Evolutionary conservation across 2,113 vertebrate genomes (phyloP), one percentile per base, ranked within the genome.

Genomic region (Tragulus kanchil): DNA sequence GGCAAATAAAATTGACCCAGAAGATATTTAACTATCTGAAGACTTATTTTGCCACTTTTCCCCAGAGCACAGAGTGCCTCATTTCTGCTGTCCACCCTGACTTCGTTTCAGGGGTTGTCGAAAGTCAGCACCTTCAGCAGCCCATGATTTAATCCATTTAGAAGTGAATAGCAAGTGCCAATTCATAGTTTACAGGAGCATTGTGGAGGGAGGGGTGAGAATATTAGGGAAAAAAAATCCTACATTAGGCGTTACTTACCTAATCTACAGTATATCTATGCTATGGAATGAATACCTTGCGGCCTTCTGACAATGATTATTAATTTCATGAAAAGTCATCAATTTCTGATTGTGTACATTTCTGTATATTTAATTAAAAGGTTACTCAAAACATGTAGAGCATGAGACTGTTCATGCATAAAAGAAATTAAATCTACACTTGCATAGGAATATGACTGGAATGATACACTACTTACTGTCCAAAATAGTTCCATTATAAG

Each of bases 381-480:
- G 6, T 85, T 50, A 83, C 62, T 79, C 58, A 36, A 73, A 88
- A 89, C 64, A 89, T 71, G 15, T 69, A 52, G 28, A 71, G 8
- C 65, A 25, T 45, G 64, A 54, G 25, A 73, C 61, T 31, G 19
- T 45, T 88, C 71, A 59, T 85, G 10, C 48, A n/a, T 71, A 94
- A 62, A 95, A 62, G 45, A 93, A 95, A 85, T 93, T 88, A 85
- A 94, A 67, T 96, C 64, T 85, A 3, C 65, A 71, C 6, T 82
- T 89, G 6, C 21, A 10, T 31, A 85, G 42, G 25, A 94, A 50
- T 71, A 59, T 64, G 61, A 94, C 83, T 54, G 86, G 9, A 86
- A 82, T 64, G 42, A 85, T 77, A 75, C 2, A 62, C 28, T 69
- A 42, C 8, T 52, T 26, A 36, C 36, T 48, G 86, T 73, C 42